These are phyloP conservation scores for Anagrus nilaparvatae DNA, from an alignment of 1,140 invertebrate species.

Conservation along the genomic window DNA sequence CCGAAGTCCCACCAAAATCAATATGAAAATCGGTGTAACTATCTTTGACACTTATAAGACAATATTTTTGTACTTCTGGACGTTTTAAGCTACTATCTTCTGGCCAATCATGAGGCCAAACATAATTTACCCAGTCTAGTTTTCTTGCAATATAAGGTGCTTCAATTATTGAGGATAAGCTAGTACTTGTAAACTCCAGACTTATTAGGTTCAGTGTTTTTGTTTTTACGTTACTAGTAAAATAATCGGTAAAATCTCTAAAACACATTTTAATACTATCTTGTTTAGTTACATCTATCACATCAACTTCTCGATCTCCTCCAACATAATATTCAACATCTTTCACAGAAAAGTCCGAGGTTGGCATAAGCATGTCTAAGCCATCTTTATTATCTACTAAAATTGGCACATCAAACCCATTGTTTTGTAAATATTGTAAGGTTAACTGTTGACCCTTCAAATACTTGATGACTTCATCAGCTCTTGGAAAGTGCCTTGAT, in stretches of 20 bases:
- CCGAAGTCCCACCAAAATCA: slow-evolving; percentile 89
- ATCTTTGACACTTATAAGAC: slow-evolving; percentile 76
- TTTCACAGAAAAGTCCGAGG: slow-evolving; percentile 54
- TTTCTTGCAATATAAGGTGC: slow-evolving; percentile 64
- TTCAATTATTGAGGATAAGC: slow-evolving; percentile 60
- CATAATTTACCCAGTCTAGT: slow-evolving; percentile 71
- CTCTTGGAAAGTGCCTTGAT: slow-evolving; percentile 58
- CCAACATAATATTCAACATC: slow-evolving; percentile 61
- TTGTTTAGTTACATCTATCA: slow-evolving; percentile 79
- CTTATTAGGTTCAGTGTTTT: slow-evolving; percentile 81
- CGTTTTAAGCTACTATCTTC: slow-evolving; percentile 42
- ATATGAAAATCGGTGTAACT: slow-evolving; percentile 93
- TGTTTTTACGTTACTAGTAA: slow-evolving; percentile 59
- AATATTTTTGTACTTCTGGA: slow-evolving; percentile 85
- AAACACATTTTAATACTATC: slow-evolving; percentile 71
- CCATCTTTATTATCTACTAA: slow-evolving; percentile 68
- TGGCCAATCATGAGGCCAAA: slow-evolving; percentile 53
- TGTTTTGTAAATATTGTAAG: slow-evolving; percentile 49
- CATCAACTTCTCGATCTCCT: slow-evolving; percentile 60
- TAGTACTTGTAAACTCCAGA: slow-evolving; percentile 77
- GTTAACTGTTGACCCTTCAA: slow-evolving; percentile 57
- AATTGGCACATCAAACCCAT: slow-evolving; percentile 67
- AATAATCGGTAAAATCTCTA: slow-evolving; percentile 77
- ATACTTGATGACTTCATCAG: slow-evolving; percentile 52
- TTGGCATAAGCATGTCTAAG: slow-evolving; percentile 67